Conservation (phyloP, 2,113 vertebrate species). For the Ramphastos sulfuratus region DNA sequence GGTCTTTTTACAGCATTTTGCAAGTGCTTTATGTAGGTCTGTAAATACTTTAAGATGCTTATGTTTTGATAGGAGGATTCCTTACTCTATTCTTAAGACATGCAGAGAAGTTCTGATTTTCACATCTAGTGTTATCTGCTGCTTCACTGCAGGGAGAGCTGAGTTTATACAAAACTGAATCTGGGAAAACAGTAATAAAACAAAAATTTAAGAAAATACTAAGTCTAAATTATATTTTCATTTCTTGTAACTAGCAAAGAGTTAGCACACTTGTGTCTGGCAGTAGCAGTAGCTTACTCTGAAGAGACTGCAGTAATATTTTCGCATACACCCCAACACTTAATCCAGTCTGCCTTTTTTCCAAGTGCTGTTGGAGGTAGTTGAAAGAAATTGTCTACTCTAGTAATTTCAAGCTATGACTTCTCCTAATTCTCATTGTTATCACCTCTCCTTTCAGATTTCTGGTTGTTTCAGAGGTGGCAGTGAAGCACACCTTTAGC, state of each 20-base stretch:
- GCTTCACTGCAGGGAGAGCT: not conserved
- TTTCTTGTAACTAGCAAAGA: not conserved
- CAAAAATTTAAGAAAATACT: not conserved
- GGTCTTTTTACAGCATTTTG: not conserved
- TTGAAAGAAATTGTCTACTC: not conserved
- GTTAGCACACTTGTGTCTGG: not conserved
- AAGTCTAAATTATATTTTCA: not conserved
- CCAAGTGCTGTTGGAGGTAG: not conserved
- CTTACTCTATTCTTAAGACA: not conserved
- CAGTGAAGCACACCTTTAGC: slow-evolving; percentile 84
- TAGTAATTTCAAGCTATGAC: not conserved
- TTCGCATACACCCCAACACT: not conserved
- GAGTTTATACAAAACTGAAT: not conserved
- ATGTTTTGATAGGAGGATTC: not conserved
- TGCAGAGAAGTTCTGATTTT: not conserved
- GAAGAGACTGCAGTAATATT: not conserved
- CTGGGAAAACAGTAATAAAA: not conserved
- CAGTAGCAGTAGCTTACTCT: not conserved
- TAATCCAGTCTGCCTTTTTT: not conserved
- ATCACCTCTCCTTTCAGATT: slow-evolving; percentile 75
- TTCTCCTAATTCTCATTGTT: not conserved
- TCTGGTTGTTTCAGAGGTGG: slow-evolving; percentile 84
- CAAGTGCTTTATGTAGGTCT: not conserved
- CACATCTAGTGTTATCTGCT: not conserved
- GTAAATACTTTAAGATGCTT: not conserved